These are phyloP conservation scores for Polydrusus pterygomalis DNA, from an alignment of 2,888 invertebrate species.

Conservation along the genomic window DNA sequence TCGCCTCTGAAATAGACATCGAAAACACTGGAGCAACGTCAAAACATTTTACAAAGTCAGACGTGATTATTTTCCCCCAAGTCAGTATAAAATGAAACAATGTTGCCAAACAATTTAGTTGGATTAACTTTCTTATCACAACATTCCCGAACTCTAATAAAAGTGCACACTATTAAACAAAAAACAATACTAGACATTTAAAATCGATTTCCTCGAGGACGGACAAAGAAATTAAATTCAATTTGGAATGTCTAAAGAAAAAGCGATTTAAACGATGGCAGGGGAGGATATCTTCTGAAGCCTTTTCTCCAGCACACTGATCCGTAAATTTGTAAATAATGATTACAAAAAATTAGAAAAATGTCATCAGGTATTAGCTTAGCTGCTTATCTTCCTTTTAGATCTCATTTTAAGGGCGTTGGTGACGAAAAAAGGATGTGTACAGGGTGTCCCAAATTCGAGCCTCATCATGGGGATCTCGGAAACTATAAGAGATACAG, in stretches of 20 bases:
- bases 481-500: too few species aligned
- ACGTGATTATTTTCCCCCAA: conserved; percentile 13
- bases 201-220: background rate
- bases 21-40: background rate
- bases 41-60: conserved; percentile 14
- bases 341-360: too few species aligned
- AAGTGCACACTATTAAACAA: conserved; percentile 17
- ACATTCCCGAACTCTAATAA: conserved; percentile 10
- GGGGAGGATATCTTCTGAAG: too few species aligned
- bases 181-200: background rate
- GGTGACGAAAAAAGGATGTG: too few species aligned
- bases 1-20: background rate
- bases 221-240: background rate
- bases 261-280: too few species aligned
- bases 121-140: conserved; percentile 16
- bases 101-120: conserved; percentile 11
- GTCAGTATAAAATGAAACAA: conserved; percentile 17
- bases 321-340: too few species aligned
- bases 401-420: too few species aligned
- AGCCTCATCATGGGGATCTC: too few species aligned
- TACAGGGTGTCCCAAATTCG: too few species aligned
- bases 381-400: too few species aligned
- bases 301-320: too few species aligned
- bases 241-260: background rate
- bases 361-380: too few species aligned